Evolutionary conservation across 2,888 invertebrate genomes (phyloP), one percentile per base, ranked within the genome.

Genomic region (Elmis aenea): DNA sequence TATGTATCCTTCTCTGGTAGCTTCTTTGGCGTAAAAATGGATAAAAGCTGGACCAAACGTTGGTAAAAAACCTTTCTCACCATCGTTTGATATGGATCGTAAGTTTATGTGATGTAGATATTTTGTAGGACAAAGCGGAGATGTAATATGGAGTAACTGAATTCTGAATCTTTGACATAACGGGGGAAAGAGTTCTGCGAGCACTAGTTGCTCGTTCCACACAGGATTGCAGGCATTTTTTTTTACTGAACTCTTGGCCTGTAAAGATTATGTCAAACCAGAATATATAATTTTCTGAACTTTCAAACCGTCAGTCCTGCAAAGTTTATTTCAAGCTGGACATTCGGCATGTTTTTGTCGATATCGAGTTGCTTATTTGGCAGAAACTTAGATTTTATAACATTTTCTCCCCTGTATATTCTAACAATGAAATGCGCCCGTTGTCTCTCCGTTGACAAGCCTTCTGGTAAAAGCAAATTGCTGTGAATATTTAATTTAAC

Each of bases 151-250:
- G 27, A 71, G 69, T 13, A 85, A 62, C 28, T 85, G 79, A 2
- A 93, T 70, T 41, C 80, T 75, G 21, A 91, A 75, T 0, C 81
- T 71, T 50, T 86, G 82, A 46, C 82, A 83, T 26, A 87, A 66
- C 1, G 88, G 85, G 0, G 92, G 92, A 63, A 86, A 91, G 69
- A 83, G 76, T 66, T 90, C 90, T 1, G 77, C 77, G 56, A 92
- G 82, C 1, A 78, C 76, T 12, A 92, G 71, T 59, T 80, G 79
- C 61, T 91, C 83, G 57, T 85, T 83, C 77, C 86, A 92, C 10
- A 70, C 69, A 0, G 88, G 87, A 18, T 75, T 70, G 34, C 68
- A 71, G 1, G 73, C 77, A n/a, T 74, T 73, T 48, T 75, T 76
- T 48, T 75, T 74, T 3, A 77, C 69, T 16, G 75, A 71, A 0